Conservation (phyloP, 2,797 vertebrate genomes). For the Pseudochirops cupreus region DNA sequence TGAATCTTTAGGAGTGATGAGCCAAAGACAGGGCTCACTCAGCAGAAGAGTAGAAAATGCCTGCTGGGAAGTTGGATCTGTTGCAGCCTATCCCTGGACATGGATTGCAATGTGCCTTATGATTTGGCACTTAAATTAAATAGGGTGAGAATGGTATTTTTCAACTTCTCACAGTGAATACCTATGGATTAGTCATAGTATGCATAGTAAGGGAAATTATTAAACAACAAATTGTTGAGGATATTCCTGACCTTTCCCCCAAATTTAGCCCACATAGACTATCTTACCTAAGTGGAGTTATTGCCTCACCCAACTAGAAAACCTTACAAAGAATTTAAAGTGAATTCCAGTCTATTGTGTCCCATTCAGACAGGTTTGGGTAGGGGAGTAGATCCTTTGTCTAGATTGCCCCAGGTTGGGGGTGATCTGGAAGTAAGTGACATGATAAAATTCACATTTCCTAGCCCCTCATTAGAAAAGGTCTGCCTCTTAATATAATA, state of each 20-base stretch:
- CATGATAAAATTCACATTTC: neutral
- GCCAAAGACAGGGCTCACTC: neutral
- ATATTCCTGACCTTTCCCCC: neutral
- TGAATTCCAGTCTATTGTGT: neutral
- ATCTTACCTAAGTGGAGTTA: neutral
- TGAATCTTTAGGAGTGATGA: conserved; percentile 19
- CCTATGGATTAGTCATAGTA: neutral
- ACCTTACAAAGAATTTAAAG: neutral
- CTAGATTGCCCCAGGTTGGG: neutral
- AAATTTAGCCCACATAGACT: neutral
- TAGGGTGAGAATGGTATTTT: neutral
- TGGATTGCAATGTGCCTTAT: neutral
- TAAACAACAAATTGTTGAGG: neutral
- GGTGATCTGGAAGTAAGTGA: neutral
- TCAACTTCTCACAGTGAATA: neutral
- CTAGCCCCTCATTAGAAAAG: neutral
- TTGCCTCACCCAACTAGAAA: too few species aligned
- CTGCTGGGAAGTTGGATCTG: neutral
- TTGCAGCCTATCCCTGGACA: neutral
- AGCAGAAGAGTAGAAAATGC: conserved; percentile 7
- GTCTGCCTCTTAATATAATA: neutral
- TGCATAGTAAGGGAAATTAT: neutral
- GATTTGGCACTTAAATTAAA: neutral
- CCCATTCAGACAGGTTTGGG: too few species aligned
- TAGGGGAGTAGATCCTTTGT: neutral